phyloP scores from a whole-genome alignment of 37 sponge, comb jelly and placozoan species.

The Diacarnus erythraeanus region DNA sequence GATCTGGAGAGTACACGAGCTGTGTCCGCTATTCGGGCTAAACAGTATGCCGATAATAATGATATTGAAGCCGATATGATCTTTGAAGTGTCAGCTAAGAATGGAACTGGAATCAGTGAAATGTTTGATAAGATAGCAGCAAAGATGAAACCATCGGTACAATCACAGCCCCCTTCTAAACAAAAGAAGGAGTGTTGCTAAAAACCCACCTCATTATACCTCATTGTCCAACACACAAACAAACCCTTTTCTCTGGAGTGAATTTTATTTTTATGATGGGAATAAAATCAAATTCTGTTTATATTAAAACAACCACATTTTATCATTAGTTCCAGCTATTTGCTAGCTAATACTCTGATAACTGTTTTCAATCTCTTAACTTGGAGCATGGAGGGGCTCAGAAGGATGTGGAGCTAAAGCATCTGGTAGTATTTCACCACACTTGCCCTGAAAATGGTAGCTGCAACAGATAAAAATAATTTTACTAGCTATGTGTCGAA shows the following conservation, averaged over 20 bases:
- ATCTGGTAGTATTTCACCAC: conserved; percentile 80
- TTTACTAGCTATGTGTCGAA: too few species aligned
- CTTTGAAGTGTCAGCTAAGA: conserved; percentile 64
- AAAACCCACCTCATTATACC: too few species aligned
- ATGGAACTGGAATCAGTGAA: conserved; percentile 34
- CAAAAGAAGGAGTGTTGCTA: conserved; percentile 9
- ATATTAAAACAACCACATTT: too few species aligned
- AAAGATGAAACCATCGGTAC: conserved; percentile 39
- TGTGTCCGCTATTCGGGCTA: conserved; percentile 22
- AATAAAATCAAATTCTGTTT: too few species aligned
- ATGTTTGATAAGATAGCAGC: conserved; percentile 69
- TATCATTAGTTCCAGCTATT: too few species aligned
- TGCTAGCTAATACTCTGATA: too few species aligned
- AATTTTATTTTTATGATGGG: too few species aligned
- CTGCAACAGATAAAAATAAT: too few species aligned
- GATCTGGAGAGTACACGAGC: conserved; percentile 40
- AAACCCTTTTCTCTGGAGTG: too few species aligned
- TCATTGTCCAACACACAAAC: too few species aligned
- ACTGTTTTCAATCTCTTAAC: too few species aligned
- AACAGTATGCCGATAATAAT: conserved; percentile 46
- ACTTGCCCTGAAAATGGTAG: conserved; percentile 91
- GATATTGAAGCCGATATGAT: conserved; percentile 65
- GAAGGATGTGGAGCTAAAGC: conserved; percentile 69
- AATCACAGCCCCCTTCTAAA: neutral
- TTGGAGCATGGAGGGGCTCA: conserved; percentile 9